Base-by-base conservation (phyloP, 2,113 vertebrate genomes). In the Menura novaehollandiae region DNA sequence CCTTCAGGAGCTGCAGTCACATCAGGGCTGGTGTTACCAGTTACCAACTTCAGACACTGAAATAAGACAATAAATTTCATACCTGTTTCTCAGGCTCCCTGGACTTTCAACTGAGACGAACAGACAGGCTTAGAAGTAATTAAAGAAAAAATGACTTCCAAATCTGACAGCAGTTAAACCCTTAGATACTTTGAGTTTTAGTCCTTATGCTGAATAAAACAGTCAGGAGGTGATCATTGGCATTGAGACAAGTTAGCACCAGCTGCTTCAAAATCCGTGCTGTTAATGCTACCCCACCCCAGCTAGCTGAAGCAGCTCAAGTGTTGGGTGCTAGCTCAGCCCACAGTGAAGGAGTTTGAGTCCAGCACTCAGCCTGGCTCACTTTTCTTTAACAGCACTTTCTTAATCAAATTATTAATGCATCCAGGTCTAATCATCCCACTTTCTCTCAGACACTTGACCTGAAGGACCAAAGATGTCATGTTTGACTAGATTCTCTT, bases 251-350 rank as follows among this genome's bases (percentile, higher is more conserved):
- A n/a, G 6, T 73, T 85, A 63, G 9, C 33, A 43, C 4, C 4
- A 49, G 14, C 10, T 85, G 26, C 58, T n/a, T 83, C 0, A 0
- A 53, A 47, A 75, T 19, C 35, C 0, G 0, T 53, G 15, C 10
- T 74, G 41, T 53, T 28, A 58, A 11, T 23, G 21, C 7, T 85
- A 23, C 8, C n/a, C 9, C 37, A 32, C 9, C 4, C 10, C 14
- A 52, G 5, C 14, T 69, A 56, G n/a, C 1, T 87, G 33, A 28
- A 77, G 13, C 9, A 91, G 7, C 49, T 35, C 6, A 66, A 55
- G 22, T 21, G 12, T 26, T 55, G 22, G 7, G 2, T 30, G 2
- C 49, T 62, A 69, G 3, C 7, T 77, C 27, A 53, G 15, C 41
- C 53, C 10, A 13, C 23, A 67, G 20, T 7, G 20, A 74, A 94